Evolutionary conservation across 1,140 invertebrate genomes (phyloP), one percentile per base, ranked within the genome.

Genomic region (Chymomyza costata): DNA sequence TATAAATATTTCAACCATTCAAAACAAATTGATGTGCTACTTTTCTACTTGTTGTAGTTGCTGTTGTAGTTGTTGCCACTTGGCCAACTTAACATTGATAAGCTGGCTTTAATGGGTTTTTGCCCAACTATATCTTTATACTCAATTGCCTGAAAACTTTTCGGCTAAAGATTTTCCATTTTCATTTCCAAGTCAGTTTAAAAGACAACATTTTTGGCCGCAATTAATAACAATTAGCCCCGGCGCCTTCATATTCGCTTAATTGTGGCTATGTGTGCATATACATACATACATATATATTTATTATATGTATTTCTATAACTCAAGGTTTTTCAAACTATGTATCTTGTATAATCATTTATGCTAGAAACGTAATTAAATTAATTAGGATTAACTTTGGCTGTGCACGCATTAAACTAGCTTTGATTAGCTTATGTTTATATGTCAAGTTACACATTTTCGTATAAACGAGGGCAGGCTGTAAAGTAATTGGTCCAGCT

Each of bases 381-480:
- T 78, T 80, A 78, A 78, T 78, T 78, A 78, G 73, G 73, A 78
- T 78, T 78, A 78, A 78, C 73, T 80, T 80, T 78, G 73, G 73
- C 73, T 70, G 73, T 70, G 73, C 73, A 67, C 63, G 73, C 73
- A 78, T 78, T 78, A 78, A 80, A 78, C 67, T 78, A 68, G 73
- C 73, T 71, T 80, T 78, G 73, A 78, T 78, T 78, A 78, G 73
- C 73, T 78, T 78, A 78, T 67, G 66, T 78, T 66, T 40, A 63
- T 47, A 63, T 59, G 56, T 25, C 21, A 25, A 57, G 62, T 58
- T 59, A 68, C 47, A 45, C 15, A 17, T n/a, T n/a, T n/a, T n/a
- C n/a, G n/a, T n/a, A n/a, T n/a, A n/a, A n/a, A n/a, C n/a, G n/a
- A n/a, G n/a, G n/a, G n/a, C n/a, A n/a, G n/a, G n/a, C n/a, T n/a